Base-by-base conservation (phyloP, 2,888 invertebrate genomes). In the Subacronicta megacephala region DNA sequence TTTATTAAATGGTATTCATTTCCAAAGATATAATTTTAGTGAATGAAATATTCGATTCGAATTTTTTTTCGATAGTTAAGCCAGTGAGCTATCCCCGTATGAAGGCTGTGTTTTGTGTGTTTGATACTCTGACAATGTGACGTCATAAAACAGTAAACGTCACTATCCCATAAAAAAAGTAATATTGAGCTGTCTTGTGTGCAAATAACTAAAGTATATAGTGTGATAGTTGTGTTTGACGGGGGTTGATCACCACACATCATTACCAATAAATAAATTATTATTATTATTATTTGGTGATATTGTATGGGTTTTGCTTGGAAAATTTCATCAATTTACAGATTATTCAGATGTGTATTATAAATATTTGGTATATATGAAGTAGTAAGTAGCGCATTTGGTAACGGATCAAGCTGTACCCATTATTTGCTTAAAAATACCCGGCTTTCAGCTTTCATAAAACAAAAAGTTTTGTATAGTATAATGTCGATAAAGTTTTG, bases 31-130 rank as follows among this genome's bases (percentile, higher is more conserved):
- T n/a, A n/a, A n/a, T n/a, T n/a, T n/a, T n/a, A n/a, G n/a, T n/a
- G 1, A 20, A 20, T 3, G 1, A 6, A 5, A 1, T 3, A 26
- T 9, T 26, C 26, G 26, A 10, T 10, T 26, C 10, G 9, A 2
- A 10, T 10, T 10, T n/a, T n/a, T n/a, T n/a, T n/a, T n/a, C n/a
- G 9, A 9, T 26, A 12, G 20, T 7, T 20, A 35, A 42, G 53
- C 67, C 74, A 74, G 82, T 87, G 82, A 90, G 77, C 81, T 67
- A 61, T 60, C 56, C 68, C 77, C 83, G 82, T 77, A 61, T 57
- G 42, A 81, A 88, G 86, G 88, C 87, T 90, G 90, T 90, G 87
- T 90, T 90, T 86, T 89, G 87, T 88, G 88, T 88, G 88, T 88
- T 76, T 83, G 82, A 87, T 87, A 89, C 83, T 78, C 69, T 72